Conservation (phyloP, 2,113 vertebrate genomes). For the Alethe diademata region DNA sequence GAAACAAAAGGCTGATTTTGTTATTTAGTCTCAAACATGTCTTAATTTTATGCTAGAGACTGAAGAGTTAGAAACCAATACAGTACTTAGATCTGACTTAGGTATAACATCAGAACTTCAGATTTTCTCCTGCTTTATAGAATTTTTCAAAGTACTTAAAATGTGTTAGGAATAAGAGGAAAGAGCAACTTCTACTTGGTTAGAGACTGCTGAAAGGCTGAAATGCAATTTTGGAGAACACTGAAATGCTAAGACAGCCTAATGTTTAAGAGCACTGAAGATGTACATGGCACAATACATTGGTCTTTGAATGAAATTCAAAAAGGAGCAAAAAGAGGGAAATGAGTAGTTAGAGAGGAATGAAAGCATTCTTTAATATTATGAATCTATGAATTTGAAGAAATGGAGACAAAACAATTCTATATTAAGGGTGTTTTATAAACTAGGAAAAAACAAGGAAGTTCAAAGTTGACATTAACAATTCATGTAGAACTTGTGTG, state of each 20-base stretch:
- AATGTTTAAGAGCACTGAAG: background rate
- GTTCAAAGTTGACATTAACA: background rate
- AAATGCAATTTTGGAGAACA: background rate
- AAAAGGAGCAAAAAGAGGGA: background rate
- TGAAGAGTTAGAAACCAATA: background rate
- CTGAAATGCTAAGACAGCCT: background rate
- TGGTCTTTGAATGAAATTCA: background rate
- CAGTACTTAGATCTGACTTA: background rate
- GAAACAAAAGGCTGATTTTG: background rate
- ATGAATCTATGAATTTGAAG: background rate
- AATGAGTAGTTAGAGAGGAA: background rate
- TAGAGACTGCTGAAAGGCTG: background rate
- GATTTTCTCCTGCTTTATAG: background rate
- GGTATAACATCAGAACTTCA: background rate
- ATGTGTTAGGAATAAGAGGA: background rate
- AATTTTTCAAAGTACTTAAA: background rate
- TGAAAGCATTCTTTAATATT: background rate
- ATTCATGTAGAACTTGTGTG: background rate
- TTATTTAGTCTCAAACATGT: background rate
- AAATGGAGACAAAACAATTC: background rate
- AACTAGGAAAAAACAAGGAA: background rate
- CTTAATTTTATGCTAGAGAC: background rate
- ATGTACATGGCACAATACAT: fast-evolving
- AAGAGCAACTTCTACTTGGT: background rate
- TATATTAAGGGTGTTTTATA: background rate